Evolutionary conservation across 64 coral and sea anemone species (phyloP).

Genomic region (Platygyra sinensis): DNA sequence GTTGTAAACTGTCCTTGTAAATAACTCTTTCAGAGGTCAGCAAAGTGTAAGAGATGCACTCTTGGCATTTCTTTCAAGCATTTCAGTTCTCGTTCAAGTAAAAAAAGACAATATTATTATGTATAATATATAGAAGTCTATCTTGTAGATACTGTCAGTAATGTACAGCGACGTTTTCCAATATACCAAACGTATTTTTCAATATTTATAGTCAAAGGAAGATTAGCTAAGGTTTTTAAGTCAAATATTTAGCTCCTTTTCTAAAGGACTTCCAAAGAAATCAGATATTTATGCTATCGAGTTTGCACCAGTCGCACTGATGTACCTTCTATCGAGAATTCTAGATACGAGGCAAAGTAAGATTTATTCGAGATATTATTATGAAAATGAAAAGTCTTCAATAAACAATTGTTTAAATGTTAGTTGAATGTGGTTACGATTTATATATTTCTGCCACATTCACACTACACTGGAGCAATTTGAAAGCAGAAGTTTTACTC

Average conservation of each 20-base stretch:
- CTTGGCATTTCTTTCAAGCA: background rate
- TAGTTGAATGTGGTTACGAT: background rate
- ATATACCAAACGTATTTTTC: constrained; percentile 82
- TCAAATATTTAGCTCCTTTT: constrained; percentile 74
- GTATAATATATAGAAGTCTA: constrained; percentile 29
- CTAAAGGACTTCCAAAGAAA: constrained; percentile 51
- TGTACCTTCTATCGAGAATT: constrained; percentile 27
- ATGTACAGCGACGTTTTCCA: constrained; percentile 72
- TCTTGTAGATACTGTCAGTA: constrained; percentile 73
- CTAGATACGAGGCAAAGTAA: constrained; percentile 27
- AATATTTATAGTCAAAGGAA: constrained; percentile 89
- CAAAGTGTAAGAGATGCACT: background rate
- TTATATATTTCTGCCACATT: background rate
- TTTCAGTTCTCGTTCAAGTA: background rate
- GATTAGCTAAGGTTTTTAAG: constrained; percentile 90
- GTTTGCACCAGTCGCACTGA: constrained; percentile 59
- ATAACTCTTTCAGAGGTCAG: background rate
- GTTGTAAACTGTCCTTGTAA: too few species aligned
- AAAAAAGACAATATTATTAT: background rate
- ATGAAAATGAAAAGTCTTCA: constrained; percentile 10
- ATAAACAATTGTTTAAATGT: constrained; percentile 48
- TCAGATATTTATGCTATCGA: constrained; percentile 85
- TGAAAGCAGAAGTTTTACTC: too few species aligned
- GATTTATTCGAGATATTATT: constrained; percentile 47
- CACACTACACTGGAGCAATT: too few species aligned